Base-by-base conservation (phyloP, 2,888 invertebrate species). In the Conchocele bisecta region DNA sequence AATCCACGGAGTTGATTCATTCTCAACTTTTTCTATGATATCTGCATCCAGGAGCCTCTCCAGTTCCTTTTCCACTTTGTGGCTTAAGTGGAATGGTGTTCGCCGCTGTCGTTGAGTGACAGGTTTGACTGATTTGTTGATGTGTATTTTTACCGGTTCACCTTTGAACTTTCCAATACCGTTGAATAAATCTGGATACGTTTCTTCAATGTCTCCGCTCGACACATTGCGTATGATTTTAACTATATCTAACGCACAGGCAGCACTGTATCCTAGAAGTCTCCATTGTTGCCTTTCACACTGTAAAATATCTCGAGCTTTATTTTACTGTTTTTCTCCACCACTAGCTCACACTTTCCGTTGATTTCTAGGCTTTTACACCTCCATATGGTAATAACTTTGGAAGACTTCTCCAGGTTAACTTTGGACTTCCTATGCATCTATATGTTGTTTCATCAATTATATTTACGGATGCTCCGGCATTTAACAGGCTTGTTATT, bases 1-100 rank as follows among this genome's bases (percentile, higher is more conserved):
- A 6, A 81, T 66, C 79, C 77, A 81, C 1, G 73, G 78, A 48
- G 70, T 82, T 29, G 79, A 67, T 48, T 57, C 63, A 22, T 78
- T 75, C 41, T 70, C 56, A 11, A 79, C 78, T 39, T 65, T 73
- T 53, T 83, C 82, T 13, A 77, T 80, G 11, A 81, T 75, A 35
- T 79, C 75, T 17, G 46, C 44, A 15, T 73, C 39, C 17, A 81
- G 26, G 13, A 79, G 53, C 26, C 68, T 37, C 9, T 75, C 13
- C 7, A 80, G 46, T 63, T 79, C 75, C 9, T 48, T 33, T 41
- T 69, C 73, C 0, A 81, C 69, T 31, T 71, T 68, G 4, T 60
- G 24, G 20, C 71, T 35, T 7, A 79, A 29, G 42, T 73, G 75
- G 59, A 74, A 80, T 17, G 70, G 67, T 42, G 66, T 75, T 13